These are phyloP conservation scores for Tupiocoris notatus DNA, from an alignment of 2,888 invertebrate species.

Conservation along the genomic window DNA sequence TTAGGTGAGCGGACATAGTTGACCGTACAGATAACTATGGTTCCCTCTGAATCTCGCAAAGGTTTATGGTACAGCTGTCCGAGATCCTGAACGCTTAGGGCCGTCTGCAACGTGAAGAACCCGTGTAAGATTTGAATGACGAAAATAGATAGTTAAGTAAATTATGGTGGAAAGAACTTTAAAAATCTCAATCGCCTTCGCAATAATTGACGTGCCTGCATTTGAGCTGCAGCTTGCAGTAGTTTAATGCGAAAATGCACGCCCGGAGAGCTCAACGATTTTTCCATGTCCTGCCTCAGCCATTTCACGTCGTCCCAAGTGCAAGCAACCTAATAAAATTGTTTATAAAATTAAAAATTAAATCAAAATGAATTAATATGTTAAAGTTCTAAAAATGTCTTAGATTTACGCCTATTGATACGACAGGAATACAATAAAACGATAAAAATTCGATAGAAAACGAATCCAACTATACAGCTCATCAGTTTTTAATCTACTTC, in stretches of 20 bases:
- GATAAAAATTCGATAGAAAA: no score
- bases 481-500: no score
- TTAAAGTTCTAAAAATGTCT: no score
- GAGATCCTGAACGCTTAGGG: slow-evolving; percentile 86
- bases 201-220: slow-evolving; percentile 63
- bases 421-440: no score
- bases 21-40: slow-evolving; percentile 85
- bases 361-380: no score
- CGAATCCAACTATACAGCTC: no score
- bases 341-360: no score
- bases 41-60: slow-evolving; percentile 82
- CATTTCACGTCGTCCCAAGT: slow-evolving; percentile 96
- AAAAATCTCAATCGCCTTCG: background rate
- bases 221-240: slow-evolving; percentile 86
- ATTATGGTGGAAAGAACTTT: background rate
- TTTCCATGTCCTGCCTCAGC: slow-evolving; percentile 90
- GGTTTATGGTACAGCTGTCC: slow-evolving; percentile 94
- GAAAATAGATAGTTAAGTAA: background rate
- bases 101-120: slow-evolving; percentile 70
- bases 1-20: slow-evolving; percentile 79
- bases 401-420: no score
- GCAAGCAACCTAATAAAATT: slow-evolving; percentile 88
- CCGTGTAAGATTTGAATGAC: no score
- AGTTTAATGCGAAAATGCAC: slow-evolving; percentile 87
- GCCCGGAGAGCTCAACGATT: slow-evolving; percentile 83